Evolutionary conservation across 2,888 invertebrate genomes (phyloP).

Genomic region (Emmelina monodactyla): DNA sequence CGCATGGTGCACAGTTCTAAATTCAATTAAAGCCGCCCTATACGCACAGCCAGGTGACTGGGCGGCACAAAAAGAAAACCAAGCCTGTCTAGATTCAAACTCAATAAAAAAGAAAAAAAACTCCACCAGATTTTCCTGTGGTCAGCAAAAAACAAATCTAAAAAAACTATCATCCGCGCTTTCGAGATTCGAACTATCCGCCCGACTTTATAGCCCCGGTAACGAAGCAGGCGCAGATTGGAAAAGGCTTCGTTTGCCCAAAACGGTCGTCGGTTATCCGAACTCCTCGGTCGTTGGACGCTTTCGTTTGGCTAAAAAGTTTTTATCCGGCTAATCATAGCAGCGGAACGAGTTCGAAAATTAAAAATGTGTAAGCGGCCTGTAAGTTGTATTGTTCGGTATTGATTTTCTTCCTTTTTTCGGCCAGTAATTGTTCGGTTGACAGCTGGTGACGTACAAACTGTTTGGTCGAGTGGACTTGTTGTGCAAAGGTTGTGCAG

Average conservation of each 20-base stretch:
- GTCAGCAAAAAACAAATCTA: conserved; percentile 28
- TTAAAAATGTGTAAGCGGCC: no score
- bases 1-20: not conserved
- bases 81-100: not conserved
- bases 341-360: no score
- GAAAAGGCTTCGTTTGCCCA: conserved; percentile 13
- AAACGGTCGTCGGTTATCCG: conserved; percentile 22
- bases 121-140: conserved; percentile 31
- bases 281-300: conserved; percentile 11
- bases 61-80: conserved; percentile 4
- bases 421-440: not conserved
- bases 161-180: conserved; percentile 32
- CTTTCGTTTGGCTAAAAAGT: no score
- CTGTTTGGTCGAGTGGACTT: conserved; percentile 23
- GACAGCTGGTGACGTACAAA: conserved; percentile 18
- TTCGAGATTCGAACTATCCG: conserved; percentile 14
- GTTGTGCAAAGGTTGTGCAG: conserved; percentile 28
- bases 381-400: no score
- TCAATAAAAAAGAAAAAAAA: conserved; percentile 14
- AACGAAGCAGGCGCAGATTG: conserved; percentile 28
- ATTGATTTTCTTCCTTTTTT: no score
- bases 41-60: conserved; percentile 2
- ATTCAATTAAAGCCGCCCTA: not conserved
- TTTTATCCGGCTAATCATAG: no score
- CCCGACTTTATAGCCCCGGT: conserved; percentile 39